Conservation (phyloP, 2,113 vertebrate genomes). For the Sula dactylatra region DNA sequence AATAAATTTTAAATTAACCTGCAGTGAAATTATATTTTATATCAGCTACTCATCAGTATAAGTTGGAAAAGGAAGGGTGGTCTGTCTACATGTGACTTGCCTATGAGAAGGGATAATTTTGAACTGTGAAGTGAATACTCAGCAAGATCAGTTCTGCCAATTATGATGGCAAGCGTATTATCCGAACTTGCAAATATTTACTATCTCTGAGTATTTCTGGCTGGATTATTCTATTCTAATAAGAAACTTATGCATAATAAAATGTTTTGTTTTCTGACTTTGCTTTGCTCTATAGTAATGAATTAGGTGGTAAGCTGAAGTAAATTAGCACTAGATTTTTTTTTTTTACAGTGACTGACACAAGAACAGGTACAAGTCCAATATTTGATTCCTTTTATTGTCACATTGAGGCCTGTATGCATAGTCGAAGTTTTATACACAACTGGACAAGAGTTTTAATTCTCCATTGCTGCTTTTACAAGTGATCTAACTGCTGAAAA, state of each 20-base stretch:
- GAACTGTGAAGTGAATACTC: constrained; percentile 27
- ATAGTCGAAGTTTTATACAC: neutral
- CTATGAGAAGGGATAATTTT: neutral
- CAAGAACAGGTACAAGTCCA: neutral
- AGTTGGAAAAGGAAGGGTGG: neutral
- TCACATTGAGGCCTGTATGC: neutral
- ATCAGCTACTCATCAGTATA: neutral
- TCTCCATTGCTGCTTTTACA: neutral
- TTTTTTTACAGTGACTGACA: neutral
- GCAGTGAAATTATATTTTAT: constrained; percentile 16
- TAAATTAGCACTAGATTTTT: neutral
- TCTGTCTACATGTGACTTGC: neutral
- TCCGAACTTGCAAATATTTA: constrained; percentile 25
- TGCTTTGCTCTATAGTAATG: neutral
- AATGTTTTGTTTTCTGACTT: neutral
- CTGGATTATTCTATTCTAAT: neutral
- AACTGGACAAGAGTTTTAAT: neutral
- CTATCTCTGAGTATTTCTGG: neutral
- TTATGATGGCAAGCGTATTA: constrained; percentile 1
- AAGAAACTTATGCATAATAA: neutral
- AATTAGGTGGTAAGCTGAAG: neutral
- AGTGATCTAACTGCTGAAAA: constrained; percentile 26
- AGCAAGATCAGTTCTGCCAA: constrained; percentile 6
- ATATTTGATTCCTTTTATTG: neutral
- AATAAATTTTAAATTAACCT: constrained; percentile 48